Evolutionary conservation across 2,113 vertebrate species (phyloP), one percentile per base, ranked within the genome.

Genomic region (Pelodiscus sinensis): DNA sequence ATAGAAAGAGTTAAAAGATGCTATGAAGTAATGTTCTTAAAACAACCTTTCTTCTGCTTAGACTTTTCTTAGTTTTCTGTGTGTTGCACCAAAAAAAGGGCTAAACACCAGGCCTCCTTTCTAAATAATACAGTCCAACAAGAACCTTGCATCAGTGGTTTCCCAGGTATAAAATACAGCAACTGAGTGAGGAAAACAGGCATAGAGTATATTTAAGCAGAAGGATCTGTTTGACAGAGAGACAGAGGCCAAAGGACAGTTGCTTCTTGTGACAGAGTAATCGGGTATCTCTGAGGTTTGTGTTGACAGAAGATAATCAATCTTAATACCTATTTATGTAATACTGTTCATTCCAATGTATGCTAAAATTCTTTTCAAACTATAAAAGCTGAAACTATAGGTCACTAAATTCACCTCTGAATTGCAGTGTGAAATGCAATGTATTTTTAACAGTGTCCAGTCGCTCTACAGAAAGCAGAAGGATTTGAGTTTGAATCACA

Each of bases 371-470:
- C 35, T 44, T 38, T 25, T 19, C 10, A 75, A 29, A 9, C 82
- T 86, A 65, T 60, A 55, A 55, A 92, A 86, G 51, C 82, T 86
- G 85, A 1, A 5, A 44, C 81, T 82, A 12, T 57, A 92, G 82
- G 27, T 21, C 84, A 52, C 68, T 93, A 92, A 94, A 95, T 96
- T 94, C 73, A 79, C 60, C 62, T 12, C 71, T 77, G 82, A 87
- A 55, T 12, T 75, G 71, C 35, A 75, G 35, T 38, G 10, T 73
- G n/a, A 75, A 68, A 96, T 79, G 82, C 21, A 82, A 21, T 27
- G n/a, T 84, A 52, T 87, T 89, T 90, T 91, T 94, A 86, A 86
- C 84, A n/a, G 82, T 81, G 29, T 19, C 93, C 79, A 85, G 79
- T 71, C 35, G 29, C 31, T 29, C 50, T 79, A 2, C 0, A 0